Base-by-base conservation (phyloP, 2,888 invertebrate species). In the Leucoptera coffeella region DNA sequence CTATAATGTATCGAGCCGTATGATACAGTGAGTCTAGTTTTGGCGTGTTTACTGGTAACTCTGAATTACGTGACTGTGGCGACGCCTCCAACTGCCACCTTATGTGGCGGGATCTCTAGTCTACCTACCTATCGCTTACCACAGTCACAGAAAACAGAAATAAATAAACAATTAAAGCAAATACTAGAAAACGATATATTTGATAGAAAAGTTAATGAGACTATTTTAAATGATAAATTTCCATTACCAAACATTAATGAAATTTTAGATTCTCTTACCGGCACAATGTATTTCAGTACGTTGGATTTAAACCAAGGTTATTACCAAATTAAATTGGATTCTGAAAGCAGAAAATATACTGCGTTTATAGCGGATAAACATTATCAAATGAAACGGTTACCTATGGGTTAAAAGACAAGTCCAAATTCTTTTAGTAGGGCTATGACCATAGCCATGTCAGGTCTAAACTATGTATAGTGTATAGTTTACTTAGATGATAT, bases 311-410 rank as follows among this genome's bases (percentile, higher is more conserved):
- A n/a, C n/a, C n/a, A n/a, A n/a, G n/a, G n/a, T n/a, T n/a, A n/a
- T n/a, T n/a, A n/a, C n/a, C n/a, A 26, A 21, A 12, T 21, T 3
- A 26, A 21, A 14, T 13, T 26, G 14, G 8, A 26, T 14, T 13
- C 12, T 11, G 27, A 31, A 9, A 22, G 31, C 22, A 25, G 35
- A 25, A 27, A 29, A 25, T 32, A 29, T 22, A 35, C 35, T 12
- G 31, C 32, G 3, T 36, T 34, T 17, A 11, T 11, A 19, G 31
- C 30, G 8, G 29, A 29, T 7, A 14, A 24, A 4, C 34, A 32
- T 12, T 37, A 33, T 20, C 35, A 36, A 23, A 32, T 35, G 30
- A 32, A 28, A n/a, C 19, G 31, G 21, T 22, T 35, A 24, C 34
- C 35, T 5, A 34, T 34, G 32, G 32, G 35, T 4, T 23, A 34